These are phyloP conservation scores for Tyto alba DNA, from an alignment of 2,113 vertebrate genomes.

Conservation along the genomic window DNA sequence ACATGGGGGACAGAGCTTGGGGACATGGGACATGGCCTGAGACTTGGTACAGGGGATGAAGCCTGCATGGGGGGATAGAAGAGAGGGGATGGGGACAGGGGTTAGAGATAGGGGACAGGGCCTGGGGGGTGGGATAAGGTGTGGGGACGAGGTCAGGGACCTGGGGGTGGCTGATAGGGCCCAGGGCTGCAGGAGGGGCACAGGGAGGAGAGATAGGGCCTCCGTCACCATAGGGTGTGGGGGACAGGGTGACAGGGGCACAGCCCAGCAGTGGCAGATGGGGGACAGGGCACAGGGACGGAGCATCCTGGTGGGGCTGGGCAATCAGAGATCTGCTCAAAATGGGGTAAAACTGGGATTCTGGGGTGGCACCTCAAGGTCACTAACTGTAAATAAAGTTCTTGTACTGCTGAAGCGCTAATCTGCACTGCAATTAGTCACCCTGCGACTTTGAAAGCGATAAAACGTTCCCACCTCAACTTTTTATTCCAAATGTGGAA, in stretches of 20 bases:
- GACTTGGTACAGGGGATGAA: not conserved
- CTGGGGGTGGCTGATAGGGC: not conserved
- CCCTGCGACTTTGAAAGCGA: not conserved
- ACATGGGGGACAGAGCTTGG: not conserved
- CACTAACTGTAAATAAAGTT: not conserved
- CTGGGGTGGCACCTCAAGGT: not conserved
- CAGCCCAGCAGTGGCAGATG: not conserved
- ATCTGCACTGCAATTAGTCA: not conserved
- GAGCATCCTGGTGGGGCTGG: not conserved
- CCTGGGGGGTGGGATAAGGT: not conserved
- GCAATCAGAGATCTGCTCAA: not conserved
- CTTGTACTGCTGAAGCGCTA: accelerated
- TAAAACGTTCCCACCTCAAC: not conserved
- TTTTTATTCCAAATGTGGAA: not conserved
- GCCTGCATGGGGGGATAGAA: not conserved
- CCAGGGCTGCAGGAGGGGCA: not conserved
- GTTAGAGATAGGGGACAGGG: not conserved
- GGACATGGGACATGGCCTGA: not conserved
- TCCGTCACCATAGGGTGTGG: not conserved
- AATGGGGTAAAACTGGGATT: not conserved
- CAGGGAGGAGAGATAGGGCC: too few relatives aligned
- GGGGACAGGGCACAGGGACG: accelerated
- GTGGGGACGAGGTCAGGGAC: accelerated
- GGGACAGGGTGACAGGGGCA: not conserved
- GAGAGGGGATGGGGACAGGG: not conserved